These are phyloP conservation scores for Sphaeridia pumilis DNA, from an alignment of 2,888 invertebrate genomes.

Conservation along the genomic window DNA sequence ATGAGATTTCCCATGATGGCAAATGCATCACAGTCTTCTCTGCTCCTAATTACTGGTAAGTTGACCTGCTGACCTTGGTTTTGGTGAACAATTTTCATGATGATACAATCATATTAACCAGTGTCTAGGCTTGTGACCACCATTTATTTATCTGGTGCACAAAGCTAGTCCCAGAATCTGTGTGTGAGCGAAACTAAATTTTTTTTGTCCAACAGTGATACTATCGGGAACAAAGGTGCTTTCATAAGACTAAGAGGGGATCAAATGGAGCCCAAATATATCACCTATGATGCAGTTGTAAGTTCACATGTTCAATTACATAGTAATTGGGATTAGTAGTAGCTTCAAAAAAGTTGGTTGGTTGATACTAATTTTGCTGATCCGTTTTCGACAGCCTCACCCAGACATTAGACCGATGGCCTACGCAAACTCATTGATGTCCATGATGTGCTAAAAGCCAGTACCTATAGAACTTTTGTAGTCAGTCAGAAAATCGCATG, in stretches of 20 bases:
- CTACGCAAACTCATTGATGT: constrained; percentile 76
- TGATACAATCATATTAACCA: too few relatives aligned
- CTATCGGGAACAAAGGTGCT: constrained; percentile 97
- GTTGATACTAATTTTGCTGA: constrained; percentile 2
- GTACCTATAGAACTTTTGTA: too few relatives aligned
- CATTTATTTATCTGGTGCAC: too few relatives aligned
- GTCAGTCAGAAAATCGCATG: too few relatives aligned
- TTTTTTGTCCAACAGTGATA: constrained; percentile 61
- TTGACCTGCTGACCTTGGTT: too few relatives aligned
- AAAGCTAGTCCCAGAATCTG: too few relatives aligned
- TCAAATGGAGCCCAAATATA: constrained; percentile 79
- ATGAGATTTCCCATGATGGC: constrained; percentile 86
- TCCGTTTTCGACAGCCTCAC: constrained; percentile 65
- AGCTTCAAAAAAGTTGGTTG: not conserved
- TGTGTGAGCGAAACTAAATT: too few relatives aligned
- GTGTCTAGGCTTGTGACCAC: too few relatives aligned
- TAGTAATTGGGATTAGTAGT: not conserved
- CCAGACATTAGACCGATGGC: constrained; percentile 96
- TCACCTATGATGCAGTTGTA: constrained; percentile 89
- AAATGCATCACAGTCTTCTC: constrained; percentile 98
- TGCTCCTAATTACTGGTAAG: constrained; percentile 96
- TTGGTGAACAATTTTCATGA: too few relatives aligned
- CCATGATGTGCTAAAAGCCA: constrained; percentile 29
- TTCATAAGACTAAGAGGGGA: constrained; percentile 89
- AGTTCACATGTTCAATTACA: constrained; percentile 45